These are phyloP conservation scores for Ptychochromis oligacanthus DNA, from an alignment of 2,113 vertebrate species.

Conservation along the genomic window DNA sequence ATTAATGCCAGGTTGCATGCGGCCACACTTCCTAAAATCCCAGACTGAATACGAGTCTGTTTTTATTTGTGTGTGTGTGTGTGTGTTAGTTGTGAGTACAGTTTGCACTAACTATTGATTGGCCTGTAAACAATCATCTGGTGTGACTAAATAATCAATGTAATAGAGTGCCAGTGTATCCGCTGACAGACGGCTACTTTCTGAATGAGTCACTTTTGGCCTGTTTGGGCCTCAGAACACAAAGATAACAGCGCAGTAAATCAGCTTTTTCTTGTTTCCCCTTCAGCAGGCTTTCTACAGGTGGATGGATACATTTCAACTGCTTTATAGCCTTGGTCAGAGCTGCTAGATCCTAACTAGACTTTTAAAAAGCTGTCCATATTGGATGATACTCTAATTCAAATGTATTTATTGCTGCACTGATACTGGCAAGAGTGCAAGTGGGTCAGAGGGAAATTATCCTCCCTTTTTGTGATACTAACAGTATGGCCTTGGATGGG, in stretches of 20 bases:
- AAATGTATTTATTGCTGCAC: not conserved
- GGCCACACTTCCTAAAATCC: constrained; percentile 30
- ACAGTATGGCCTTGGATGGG: accelerated
- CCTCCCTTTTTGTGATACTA: not conserved
- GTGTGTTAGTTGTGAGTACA: constrained; percentile 26
- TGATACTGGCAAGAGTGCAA: not conserved
- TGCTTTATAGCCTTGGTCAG: not conserved
- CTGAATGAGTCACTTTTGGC: constrained; percentile 21
- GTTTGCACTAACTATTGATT: constrained; percentile 55
- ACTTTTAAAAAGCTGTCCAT: not conserved
- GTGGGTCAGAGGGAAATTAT: not conserved
- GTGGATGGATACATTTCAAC: not conserved
- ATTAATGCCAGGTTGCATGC: constrained; percentile 1
- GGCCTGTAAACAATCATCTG: constrained; percentile 59
- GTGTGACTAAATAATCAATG: constrained; percentile 56
- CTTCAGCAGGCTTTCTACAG: not conserved
- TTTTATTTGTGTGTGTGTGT: constrained; percentile 34
- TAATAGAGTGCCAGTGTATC: constrained; percentile 51
- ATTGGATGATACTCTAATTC: not conserved
- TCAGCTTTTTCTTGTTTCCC: not conserved
- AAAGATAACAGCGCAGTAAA: not conserved
- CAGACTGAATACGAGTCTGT: constrained; percentile 5
- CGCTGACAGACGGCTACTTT: constrained; percentile 30
- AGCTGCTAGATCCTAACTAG: not conserved
- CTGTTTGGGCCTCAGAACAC: not conserved